phyloP scores from a whole-genome alignment of 2,888 invertebrate genomes.

The Pyrochroa serraticornis region DNA sequence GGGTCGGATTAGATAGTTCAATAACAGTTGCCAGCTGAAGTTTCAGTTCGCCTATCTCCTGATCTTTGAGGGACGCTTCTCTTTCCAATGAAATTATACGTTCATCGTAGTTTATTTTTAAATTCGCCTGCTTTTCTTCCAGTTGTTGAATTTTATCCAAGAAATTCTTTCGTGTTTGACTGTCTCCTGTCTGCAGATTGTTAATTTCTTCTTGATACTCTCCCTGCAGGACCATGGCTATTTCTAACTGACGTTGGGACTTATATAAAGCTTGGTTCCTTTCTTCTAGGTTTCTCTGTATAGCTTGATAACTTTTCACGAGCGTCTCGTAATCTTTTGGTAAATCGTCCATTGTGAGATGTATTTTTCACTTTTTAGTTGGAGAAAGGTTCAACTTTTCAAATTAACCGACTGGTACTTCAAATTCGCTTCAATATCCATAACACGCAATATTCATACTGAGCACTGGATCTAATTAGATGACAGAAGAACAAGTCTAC shows the following conservation, averaged over 20 bases:
- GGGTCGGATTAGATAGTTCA: constrained; percentile 13
- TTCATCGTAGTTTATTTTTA: constrained; percentile 30
- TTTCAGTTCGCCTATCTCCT: constrained; percentile 30
- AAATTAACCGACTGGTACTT: too few relatives aligned
- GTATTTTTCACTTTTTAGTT: too few relatives aligned
- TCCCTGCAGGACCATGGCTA: constrained; percentile 35
- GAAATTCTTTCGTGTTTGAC: constrained; percentile 24
- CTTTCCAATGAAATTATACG: constrained; percentile 29
- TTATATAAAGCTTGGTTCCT: constrained; percentile 45
- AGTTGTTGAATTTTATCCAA: constrained; percentile 32
- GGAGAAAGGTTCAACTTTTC: too few relatives aligned
- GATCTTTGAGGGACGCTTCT: constrained; percentile 29
- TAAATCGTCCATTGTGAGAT: too few relatives aligned
- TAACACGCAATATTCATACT: too few relatives aligned
- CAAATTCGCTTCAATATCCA: too few relatives aligned
- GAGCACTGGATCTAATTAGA: too few relatives aligned
- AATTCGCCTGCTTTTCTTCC: constrained; percentile 32
- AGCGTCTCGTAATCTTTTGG: too few relatives aligned
- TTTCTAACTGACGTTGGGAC: constrained; percentile 38
- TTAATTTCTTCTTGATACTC: constrained; percentile 44
- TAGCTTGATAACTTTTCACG: constrained; percentile 18
- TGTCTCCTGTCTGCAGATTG: constrained; percentile 31
- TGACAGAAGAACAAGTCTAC: too few relatives aligned
- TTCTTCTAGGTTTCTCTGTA: constrained; percentile 37
- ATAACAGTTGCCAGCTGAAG: constrained; percentile 9